Base-by-base conservation (phyloP, 2,797 vertebrate genomes). In the Adelosebastes latens region DNA sequence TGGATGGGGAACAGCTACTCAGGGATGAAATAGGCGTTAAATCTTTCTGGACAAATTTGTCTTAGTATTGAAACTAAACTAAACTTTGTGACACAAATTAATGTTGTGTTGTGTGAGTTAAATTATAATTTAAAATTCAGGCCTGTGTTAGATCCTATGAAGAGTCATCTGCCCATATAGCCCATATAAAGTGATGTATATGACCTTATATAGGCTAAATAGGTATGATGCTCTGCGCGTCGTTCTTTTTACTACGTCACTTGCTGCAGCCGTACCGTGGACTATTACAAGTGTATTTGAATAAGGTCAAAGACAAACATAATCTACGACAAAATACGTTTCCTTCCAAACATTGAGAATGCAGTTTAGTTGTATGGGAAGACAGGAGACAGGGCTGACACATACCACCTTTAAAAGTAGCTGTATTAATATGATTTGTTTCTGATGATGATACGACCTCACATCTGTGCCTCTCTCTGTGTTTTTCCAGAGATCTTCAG, bases 401-500 rank as follows among this genome's bases (percentile, higher is more conserved):
- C 1, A 62, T 60, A 18, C 39, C 60, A 42, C 4, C 46, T 29
- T 34, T 63, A 42, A 42, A 29, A 62, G 18, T 13, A 24, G 29
- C 58, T 2, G 7, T 14, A 29, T 36, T 67, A 4, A 64, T 27
- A 5, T 16, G 60, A 42, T 8, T n/a, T 31, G 62, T 36, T 49
- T 72, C 14, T 39, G 32, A 56, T 2, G 32, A 66, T 56, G 31
- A 70, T 25, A 29, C 8, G 8, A n/a, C 53, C 58, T 80, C 4
- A 72, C 22, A 14, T 71, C 27, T 12, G 4, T 65, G 2, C 71
- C 1, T 81, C 29, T 69, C 4, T 53, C 7, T 64, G 32, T 87
- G 61, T 86, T 72, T 58, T 42, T 12, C 24, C 94, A 99, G 99
- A 93, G 98, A 99, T 85, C 97, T 99, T 72, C 96, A 98, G 92